phyloP scores from a whole-genome alignment of 2,797 vertebrate genomes.

The Eurystomus glaucurus region DNA sequence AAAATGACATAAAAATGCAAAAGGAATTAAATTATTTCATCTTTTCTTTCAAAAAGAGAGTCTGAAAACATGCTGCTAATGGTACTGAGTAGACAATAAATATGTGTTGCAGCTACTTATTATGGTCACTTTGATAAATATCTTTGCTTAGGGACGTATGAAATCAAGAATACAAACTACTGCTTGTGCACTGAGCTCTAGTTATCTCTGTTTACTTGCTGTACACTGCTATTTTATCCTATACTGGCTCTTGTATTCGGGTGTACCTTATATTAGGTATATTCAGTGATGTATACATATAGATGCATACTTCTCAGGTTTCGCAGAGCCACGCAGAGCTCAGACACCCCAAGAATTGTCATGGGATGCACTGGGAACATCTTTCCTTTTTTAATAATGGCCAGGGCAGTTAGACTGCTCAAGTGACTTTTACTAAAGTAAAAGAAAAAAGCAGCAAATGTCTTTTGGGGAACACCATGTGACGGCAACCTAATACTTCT shows the following conservation, averaged over 20 bases:
- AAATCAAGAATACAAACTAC: background rate
- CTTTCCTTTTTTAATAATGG: background rate
- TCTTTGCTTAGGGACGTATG: background rate
- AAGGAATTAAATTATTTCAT: background rate
- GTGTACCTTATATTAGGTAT: background rate
- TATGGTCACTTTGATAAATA: background rate
- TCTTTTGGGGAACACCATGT: background rate
- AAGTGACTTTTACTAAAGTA: background rate
- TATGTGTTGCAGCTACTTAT: background rate
- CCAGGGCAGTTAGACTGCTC: background rate
- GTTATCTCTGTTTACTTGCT: background rate
- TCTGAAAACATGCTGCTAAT: background rate
- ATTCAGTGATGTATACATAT: background rate
- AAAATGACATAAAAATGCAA: background rate
- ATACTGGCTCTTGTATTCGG: background rate
- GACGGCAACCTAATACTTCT: background rate
- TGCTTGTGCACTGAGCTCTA: background rate
- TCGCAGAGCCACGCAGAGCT: background rate
- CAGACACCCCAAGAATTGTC: background rate
- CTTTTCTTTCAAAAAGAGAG: background rate
- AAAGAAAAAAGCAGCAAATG: background rate
- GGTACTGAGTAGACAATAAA: background rate
- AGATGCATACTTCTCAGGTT: background rate
- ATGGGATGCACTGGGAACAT: background rate
- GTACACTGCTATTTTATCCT: background rate